Evolutionary conservation across 2,797 vertebrate species (phyloP).

Genomic region (Pteronotus mesoamericanus): DNA sequence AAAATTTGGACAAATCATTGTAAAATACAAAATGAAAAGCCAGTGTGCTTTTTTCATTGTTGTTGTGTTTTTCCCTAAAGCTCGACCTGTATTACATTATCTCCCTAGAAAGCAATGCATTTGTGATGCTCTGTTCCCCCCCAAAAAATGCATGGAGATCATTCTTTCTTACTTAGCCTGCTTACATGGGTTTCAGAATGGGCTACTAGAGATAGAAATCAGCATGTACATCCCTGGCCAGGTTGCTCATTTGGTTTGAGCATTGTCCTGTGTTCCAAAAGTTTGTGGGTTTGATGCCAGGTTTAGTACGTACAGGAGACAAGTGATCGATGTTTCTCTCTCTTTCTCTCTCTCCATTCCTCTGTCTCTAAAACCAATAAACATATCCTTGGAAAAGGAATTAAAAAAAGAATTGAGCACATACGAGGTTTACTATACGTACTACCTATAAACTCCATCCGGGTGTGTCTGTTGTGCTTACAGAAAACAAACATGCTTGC

Average conservation of each 20-base stretch:
- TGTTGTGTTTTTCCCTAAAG: slow-evolving; percentile 6
- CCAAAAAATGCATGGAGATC: neutral
- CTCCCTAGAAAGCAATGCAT: neutral
- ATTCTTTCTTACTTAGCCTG: slow-evolving; percentile 53
- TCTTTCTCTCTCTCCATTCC: too few species aligned
- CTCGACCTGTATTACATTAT: slow-evolving; percentile 51
- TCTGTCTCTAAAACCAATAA: neutral
- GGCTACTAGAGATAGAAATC: neutral
- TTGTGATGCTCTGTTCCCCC: neutral
- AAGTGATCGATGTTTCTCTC: neutral
- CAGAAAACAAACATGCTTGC: slow-evolving; percentile 31
- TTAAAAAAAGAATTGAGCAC: neutral
- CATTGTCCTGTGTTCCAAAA: neutral
- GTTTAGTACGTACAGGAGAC: too few species aligned
- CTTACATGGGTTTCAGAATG: slow-evolving; percentile 43
- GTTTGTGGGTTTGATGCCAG: too few species aligned
- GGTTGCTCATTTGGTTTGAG: neutral
- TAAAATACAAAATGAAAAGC: slow-evolving; percentile 59
- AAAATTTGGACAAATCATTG: slow-evolving; percentile 53
- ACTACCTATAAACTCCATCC: neutral
- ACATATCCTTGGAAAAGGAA: neutral
- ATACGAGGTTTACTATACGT: neutral
- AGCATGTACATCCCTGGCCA: neutral
- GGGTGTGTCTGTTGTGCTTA: neutral
- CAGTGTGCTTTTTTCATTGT: neutral